These are phyloP conservation scores for Halcyon senegalensis DNA, from an alignment of 2,113 vertebrate species.

Conservation along the genomic window DNA sequence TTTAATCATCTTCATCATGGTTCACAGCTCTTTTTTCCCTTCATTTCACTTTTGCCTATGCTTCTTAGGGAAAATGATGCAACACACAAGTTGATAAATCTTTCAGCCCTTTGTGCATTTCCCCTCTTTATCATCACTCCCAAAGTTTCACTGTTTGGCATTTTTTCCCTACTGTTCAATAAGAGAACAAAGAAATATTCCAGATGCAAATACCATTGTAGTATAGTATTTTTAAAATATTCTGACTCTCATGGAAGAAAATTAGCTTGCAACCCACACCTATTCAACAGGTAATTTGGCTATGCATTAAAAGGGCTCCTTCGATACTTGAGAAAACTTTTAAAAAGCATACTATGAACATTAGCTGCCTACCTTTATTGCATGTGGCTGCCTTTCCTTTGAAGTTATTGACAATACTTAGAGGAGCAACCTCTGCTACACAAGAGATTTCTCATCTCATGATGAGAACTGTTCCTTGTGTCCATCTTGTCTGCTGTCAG, in stretches of 20 bases:
- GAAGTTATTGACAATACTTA: slow-evolving; percentile 4
- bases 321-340: slow-evolving; percentile 2
- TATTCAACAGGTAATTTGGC: slow-evolving; percentile 20
- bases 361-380: background rate
- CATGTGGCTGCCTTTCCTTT: slow-evolving; percentile 23
- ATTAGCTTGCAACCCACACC: background rate
- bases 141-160: background rate
- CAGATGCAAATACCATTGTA: background rate
- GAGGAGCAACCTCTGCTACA: background rate
- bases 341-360: background rate
- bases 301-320: slow-evolving; percentile 18
- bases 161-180: background rate
- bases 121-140: slow-evolving; percentile 12
- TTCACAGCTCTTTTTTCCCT: slow-evolving; percentile 64
- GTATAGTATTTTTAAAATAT: background rate
- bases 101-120: background rate
- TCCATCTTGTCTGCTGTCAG: background rate
- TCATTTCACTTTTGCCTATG: slow-evolving; percentile 70
- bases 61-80: slow-evolving; percentile 39
- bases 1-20: slow-evolving; percentile 78
- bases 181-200: background rate
- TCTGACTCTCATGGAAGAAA: background rate
- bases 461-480: background rate
- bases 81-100: slow-evolving; percentile 41
- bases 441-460: background rate